Evolutionary conservation across 2,797 vertebrate species (phyloP).

Genomic region (Micropoecilia bifurca): DNA sequence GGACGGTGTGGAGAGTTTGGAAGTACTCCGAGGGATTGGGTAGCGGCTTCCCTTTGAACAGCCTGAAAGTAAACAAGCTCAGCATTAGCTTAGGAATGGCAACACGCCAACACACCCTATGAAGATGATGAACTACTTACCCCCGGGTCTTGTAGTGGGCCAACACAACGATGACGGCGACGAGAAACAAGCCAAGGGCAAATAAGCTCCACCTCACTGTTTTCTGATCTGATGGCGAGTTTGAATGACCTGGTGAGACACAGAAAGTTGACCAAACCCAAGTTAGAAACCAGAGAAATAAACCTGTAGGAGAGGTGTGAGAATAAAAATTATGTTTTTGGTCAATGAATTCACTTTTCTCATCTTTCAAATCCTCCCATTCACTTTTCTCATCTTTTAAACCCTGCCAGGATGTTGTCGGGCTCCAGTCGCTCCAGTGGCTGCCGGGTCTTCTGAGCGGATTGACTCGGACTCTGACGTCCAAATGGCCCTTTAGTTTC

Average conservation of each 20-base stretch:
- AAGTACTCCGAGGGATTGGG: conserved; percentile 81
- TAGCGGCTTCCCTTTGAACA: conserved; percentile 44
- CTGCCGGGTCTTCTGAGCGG: fast-evolving
- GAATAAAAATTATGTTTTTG: too few species aligned
- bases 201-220: neutral
- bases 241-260: conserved; percentile 31
- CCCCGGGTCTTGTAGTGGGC: conserved; percentile 16
- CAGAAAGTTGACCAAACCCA: neutral
- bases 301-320: neutral
- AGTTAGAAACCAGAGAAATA: neutral
- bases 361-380: conserved; percentile 2
- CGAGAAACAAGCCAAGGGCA: neutral
- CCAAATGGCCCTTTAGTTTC: neutral
- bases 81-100: neutral
- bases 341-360: neutral
- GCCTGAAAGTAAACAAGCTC: conserved; percentile 43
- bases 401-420: conserved; percentile 49
- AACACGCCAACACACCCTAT: conserved; percentile 1
- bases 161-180: conserved; percentile 9
- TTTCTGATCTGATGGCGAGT: neutral
- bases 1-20: conserved; percentile 60
- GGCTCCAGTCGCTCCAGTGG: conserved; percentile 81
- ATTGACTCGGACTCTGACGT: conserved; percentile 67
- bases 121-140: conserved; percentile 39
- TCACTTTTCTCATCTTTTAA: neutral